Evolutionary conservation across 1,140 invertebrate genomes (phyloP).

Genomic region (Cotesia typhae): DNA sequence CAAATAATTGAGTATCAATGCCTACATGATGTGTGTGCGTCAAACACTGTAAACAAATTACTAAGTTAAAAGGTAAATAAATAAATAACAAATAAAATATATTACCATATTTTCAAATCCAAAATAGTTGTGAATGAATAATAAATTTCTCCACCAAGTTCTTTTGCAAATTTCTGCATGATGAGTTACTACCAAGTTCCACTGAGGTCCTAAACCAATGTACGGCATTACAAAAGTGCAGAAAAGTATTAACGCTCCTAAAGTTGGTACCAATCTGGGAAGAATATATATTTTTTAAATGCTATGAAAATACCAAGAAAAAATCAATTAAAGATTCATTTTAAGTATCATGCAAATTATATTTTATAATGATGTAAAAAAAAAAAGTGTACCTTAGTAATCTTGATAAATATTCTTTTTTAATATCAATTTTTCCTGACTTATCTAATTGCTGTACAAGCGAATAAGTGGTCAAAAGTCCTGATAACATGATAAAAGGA

Average conservation of each 20-base stretch:
- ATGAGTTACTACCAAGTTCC: conserved; percentile 72
- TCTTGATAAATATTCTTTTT: conserved; percentile 70
- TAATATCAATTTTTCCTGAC: conserved; percentile 69
- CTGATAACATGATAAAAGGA: conserved; percentile 80
- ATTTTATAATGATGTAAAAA: neutral
- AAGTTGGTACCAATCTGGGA: conserved; percentile 69
- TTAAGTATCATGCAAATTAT: too few relatives aligned
- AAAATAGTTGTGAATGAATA: conserved; percentile 74
- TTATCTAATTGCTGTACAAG: conserved; percentile 70
- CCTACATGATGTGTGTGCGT: conserved; percentile 80
- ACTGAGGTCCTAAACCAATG: conserved; percentile 72
- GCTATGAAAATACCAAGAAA: too few relatives aligned
- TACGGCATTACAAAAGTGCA: conserved; percentile 72
- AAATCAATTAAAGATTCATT: too few relatives aligned
- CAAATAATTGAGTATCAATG: conserved; percentile 85
- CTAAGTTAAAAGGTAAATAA: conserved; percentile 29
- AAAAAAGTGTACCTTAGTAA: conserved; percentile 67
- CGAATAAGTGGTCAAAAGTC: conserved; percentile 74
- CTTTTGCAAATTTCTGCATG: conserved; percentile 72
- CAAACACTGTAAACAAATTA: conserved; percentile 68
- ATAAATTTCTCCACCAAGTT: conserved; percentile 72
- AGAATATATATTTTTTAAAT: conserved; percentile 35
- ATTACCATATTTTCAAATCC: conserved; percentile 73
- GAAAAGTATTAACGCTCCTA: conserved; percentile 72
- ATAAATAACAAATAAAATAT: conserved; percentile 23